Conservation (phyloP, 1,140 invertebrate genomes). For the Caerostris extrusa region DNA sequence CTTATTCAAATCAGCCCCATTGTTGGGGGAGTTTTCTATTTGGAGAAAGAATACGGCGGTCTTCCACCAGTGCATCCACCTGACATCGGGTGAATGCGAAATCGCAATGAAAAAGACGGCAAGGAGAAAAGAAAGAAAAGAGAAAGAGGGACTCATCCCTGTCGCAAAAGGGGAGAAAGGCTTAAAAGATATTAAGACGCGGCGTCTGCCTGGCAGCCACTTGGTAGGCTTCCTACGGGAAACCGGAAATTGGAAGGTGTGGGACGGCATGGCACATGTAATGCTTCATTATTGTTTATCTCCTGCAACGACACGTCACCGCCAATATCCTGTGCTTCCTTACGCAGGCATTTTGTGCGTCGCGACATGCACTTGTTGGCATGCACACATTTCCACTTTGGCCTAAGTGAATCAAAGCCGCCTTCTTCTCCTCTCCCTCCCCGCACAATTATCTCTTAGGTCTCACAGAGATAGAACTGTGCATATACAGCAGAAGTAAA, state of each 20-base stretch:
- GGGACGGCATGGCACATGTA: constrained; percentile 67
- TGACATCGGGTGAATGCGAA: neutral
- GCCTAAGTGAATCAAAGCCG: too few relatives aligned
- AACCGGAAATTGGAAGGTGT: constrained; percentile 74
- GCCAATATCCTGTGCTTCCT: constrained; percentile 58
- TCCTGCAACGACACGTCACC: constrained; percentile 17
- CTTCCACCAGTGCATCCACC: neutral
- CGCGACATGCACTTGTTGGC: constrained; percentile 53
- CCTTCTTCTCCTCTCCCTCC: neutral
- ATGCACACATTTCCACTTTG: too few relatives aligned
- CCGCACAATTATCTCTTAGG: neutral
- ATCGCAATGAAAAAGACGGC: neutral
- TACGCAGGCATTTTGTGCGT: constrained; percentile 18
- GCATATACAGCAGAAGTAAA: too few relatives aligned
- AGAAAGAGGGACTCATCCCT: neutral
- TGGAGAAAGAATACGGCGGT: neutral
- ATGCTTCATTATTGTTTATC: constrained; percentile 66
- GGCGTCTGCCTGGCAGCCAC: constrained; percentile 10
- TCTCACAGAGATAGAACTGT: neutral
- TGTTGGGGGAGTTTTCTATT: neutral
- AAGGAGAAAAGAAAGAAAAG: neutral
- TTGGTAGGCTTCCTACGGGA: constrained; percentile 66
- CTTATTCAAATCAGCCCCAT: neutral
- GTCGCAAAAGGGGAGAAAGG: neutral
- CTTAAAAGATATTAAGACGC: constrained; percentile 60